phyloP scores from a whole-genome alignment of 2,888 invertebrate species.

The Amphipoea lucens region DNA sequence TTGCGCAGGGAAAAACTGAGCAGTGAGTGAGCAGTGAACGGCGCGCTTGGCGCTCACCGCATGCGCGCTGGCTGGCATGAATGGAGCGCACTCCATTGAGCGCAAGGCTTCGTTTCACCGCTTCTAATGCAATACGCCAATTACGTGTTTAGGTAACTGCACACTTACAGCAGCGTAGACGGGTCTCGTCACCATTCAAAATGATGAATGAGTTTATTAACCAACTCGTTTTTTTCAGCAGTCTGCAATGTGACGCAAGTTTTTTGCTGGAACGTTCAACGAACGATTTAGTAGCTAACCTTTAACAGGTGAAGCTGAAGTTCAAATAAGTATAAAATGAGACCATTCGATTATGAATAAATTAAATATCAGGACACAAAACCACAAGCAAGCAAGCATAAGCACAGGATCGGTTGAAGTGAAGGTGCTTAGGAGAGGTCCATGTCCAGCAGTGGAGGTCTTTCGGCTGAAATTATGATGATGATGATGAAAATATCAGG shows the following conservation, averaged over 20 bases:
- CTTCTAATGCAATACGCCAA: conserved; percentile 79
- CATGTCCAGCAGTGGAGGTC: too few relatives aligned
- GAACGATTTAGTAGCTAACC: conserved; percentile 30
- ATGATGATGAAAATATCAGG: too few relatives aligned
- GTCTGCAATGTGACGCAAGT: conserved; percentile 63
- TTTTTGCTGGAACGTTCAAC: conserved; percentile 33
- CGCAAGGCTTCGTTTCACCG: conserved; percentile 71
- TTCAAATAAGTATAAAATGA: conserved; percentile 9
- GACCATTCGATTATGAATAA: not conserved
- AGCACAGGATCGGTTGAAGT: too few relatives aligned
- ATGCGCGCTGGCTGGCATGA: conserved; percentile 80
- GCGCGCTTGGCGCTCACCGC: conserved; percentile 68
- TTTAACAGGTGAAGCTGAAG: conserved; percentile 10
- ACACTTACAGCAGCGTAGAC: conserved; percentile 58
- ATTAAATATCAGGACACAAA: too few relatives aligned
- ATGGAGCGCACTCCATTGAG: conserved; percentile 83
- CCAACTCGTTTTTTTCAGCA: conserved; percentile 69
- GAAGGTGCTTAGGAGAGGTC: too few relatives aligned
- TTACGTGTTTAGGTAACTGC: conserved; percentile 76
- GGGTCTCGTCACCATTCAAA: conserved; percentile 69
- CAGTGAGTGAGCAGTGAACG: conserved; percentile 74
- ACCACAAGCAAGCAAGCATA: too few relatives aligned
- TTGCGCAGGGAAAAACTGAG: conserved; percentile 73
- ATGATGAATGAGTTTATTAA: conserved; percentile 84
- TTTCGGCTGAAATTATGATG: too few relatives aligned